Evolutionary conservation across 2,888 invertebrate genomes (phyloP), one percentile per base, ranked within the genome.

Genomic region (Drosophila tanythrix): DNA sequence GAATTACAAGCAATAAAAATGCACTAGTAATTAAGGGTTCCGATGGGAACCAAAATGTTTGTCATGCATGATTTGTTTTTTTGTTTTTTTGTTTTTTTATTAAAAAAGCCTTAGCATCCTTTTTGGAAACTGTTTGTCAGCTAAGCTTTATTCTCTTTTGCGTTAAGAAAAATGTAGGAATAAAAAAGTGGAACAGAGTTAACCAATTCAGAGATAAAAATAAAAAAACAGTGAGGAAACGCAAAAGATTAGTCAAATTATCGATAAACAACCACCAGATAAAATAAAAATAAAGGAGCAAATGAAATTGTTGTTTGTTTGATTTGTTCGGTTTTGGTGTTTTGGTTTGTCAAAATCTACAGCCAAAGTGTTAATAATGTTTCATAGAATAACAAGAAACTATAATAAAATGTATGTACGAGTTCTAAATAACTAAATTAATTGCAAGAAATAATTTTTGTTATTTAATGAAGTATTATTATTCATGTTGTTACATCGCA

Each of bases 281-380:
- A 83, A 73, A 73, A 73, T 36, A 55, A 27, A 55, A 36, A 27
- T 15, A 53, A 33, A 72, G 65, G 71, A 81, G 82, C 65, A 58
- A 66, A 81, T 75, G 73, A 79, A 74, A 73, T 82, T 88, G 62
- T 90, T 76, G 66, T 70, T 68, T 59, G 55, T 72, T 72, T 72
- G 27, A 43, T 67, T 70, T 66, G 63, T 66, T 70, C 62, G 50
- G 67, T 58, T 48, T 69, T 58, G 57, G 58, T 72, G 61, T 64
- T 75, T 69, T 59, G 59, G 82, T 81, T 89, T 88, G 83, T 85
- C 80, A 81, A 91, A 87, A 91, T 90, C 92, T 90, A 92, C 87
- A 91, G 89, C 91, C 91, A 90, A 88, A 87, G 79, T 82, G 91
- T 91, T 91, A 90, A 83, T 82, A 80, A 67, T 79, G 71, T 80